phyloP scores from a whole-genome alignment of 2,888 invertebrate species.

The Latrodectus elegans region DNA sequence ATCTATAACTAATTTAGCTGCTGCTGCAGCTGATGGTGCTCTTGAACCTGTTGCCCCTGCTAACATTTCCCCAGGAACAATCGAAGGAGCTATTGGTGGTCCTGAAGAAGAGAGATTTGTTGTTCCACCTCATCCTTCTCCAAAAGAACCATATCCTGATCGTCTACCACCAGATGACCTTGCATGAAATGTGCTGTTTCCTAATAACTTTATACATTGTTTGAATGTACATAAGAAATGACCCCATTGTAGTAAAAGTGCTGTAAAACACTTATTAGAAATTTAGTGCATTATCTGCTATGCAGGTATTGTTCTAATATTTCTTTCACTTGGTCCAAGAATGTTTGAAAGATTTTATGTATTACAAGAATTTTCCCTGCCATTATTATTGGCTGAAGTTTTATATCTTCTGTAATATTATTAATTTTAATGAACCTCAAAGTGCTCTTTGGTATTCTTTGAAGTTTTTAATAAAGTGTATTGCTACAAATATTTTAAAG shows the following conservation, averaged over 20 bases:
- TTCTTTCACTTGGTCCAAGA: conserved; percentile 13
- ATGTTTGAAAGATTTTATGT: conserved; percentile 20
- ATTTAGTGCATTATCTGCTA: conserved; percentile 47
- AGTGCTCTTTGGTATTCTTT: conserved; percentile 8
- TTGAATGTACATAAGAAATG: not conserved
- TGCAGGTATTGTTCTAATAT: conserved; percentile 32
- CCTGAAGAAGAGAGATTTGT: conserved; percentile 48
- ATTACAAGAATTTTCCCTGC: conserved; percentile 5
- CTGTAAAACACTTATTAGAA: conserved; percentile 16
- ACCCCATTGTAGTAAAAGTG: conserved; percentile 13
- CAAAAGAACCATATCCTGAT: conserved; percentile 67
- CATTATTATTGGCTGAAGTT: not conserved
- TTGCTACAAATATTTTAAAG: too few relatives aligned
- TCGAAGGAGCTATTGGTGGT: conserved; percentile 60
- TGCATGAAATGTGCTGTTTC: conserved; percentile 18
- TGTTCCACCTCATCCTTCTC: conserved; percentile 61
- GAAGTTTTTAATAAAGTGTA: too few relatives aligned
- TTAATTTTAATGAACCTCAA: conserved; percentile 22
- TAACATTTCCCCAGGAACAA: conserved; percentile 39
- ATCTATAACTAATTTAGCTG: conserved; percentile 96
- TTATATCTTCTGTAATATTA: conserved; percentile 14
- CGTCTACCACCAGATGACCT: conserved; percentile 64
- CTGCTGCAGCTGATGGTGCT: conserved; percentile 93
- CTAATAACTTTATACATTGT: conserved; percentile 33
- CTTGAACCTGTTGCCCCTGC: conserved; percentile 76